Percentiles rank a stretch among this genome's conserved stretches.
These are phyloP conservation scores for Drosophila funebris DNA, from an alignment of 1,140 invertebrate species.

Conservation along the genomic window DNA sequence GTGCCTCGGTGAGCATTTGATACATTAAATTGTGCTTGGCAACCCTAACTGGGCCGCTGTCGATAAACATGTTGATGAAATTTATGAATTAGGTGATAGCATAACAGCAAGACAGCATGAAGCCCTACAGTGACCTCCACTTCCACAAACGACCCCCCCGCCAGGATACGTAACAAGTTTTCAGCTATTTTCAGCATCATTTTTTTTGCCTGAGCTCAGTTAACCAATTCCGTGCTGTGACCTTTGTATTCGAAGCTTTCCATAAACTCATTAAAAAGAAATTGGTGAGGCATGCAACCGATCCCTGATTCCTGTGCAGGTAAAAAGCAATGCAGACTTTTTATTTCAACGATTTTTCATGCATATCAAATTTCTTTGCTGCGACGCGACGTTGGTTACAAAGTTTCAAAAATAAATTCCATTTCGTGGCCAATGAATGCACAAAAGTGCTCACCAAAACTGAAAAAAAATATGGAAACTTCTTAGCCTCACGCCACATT, in stretches of 20 bases:
- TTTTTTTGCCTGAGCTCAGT: background rate
- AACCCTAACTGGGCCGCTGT: too few relatives aligned
- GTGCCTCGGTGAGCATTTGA: slow-evolving; percentile 39
- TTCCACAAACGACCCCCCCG: too few relatives aligned
- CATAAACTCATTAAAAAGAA: slow-evolving; percentile 7
- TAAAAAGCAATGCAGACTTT: background rate
- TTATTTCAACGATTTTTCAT: slow-evolving; percentile 14
- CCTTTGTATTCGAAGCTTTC: background rate
- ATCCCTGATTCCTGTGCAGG: background rate
- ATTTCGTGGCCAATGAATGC: slow-evolving; percentile 11
- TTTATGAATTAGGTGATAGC: slow-evolving; percentile 6
- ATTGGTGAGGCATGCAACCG: slow-evolving; percentile 4
- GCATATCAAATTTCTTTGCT: background rate
- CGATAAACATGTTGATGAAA: slow-evolving; percentile 25
- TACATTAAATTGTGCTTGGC: slow-evolving; percentile 5
- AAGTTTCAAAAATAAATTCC: slow-evolving; percentile 9
- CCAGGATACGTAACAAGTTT: too few relatives aligned
- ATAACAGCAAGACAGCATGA: too few relatives aligned
- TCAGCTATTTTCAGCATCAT: background rate
- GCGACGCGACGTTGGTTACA: background rate
- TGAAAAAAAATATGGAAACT: too few relatives aligned
- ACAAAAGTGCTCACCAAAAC: background rate
- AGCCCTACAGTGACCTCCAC: too few relatives aligned
- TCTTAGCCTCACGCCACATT: background rate
- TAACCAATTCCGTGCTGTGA: background rate